Evolutionary conservation across 2,113 vertebrate genomes (phyloP).

Genomic region (Muscicapa adusta): DNA sequence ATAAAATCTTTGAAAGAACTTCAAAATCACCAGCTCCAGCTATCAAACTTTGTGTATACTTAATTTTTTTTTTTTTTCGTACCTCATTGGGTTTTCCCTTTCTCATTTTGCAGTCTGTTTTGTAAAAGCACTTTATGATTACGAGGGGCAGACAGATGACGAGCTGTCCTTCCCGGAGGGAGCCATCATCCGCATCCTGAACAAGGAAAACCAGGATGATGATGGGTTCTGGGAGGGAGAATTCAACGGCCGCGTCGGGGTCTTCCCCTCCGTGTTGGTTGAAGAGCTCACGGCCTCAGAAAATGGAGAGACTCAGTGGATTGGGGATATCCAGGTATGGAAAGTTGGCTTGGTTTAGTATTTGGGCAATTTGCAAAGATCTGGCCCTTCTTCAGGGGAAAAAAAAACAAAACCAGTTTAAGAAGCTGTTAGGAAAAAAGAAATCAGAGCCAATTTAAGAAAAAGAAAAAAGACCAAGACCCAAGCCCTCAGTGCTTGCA

Average conservation of each 20-base stretch:
- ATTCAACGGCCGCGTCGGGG: conserved; percentile 87
- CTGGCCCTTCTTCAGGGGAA: rapidly evolving
- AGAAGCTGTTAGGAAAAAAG: not conserved
- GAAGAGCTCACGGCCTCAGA: conserved; percentile 86
- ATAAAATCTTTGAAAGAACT: not conserved
- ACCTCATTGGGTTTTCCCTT: not conserved
- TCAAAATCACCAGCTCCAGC: not conserved
- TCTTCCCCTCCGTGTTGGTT: conserved; percentile 94
- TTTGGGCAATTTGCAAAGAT: not conserved
- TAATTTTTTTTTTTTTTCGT: rapidly evolving
- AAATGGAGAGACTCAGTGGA: conserved; percentile 83
- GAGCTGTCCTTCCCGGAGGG: conserved; percentile 94
- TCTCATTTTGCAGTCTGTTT: conserved; percentile 78
- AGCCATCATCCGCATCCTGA: conserved; percentile 93
- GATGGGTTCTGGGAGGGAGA: conserved; percentile 99
- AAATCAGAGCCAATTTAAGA: too few relatives aligned
- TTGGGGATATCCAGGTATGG: conserved; percentile 75
- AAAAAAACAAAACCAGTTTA: not conserved
- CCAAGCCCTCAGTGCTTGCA: not conserved
- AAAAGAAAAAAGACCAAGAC: not conserved
- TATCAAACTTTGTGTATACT: rapidly evolving
- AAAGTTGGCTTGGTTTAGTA: not conserved
- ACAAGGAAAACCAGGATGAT: conserved; percentile 94
- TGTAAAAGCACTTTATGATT: conserved; percentile 97
- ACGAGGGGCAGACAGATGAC: conserved; percentile 94